These are phyloP conservation scores for Andrena minutula DNA, from an alignment of 2,888 invertebrate species.

Conservation along the genomic window DNA sequence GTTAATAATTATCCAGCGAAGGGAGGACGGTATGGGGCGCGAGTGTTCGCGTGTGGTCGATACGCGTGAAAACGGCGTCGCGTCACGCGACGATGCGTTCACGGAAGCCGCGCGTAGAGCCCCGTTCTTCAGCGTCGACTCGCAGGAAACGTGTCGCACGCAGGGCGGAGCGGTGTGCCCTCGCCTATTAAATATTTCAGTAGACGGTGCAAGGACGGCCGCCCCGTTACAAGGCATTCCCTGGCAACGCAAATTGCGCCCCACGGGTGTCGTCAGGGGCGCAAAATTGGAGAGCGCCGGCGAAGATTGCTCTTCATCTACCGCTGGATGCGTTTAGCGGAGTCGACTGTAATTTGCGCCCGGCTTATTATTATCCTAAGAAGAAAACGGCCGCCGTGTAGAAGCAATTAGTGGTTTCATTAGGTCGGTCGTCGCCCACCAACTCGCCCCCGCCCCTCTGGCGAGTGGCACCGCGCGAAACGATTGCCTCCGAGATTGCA, in stretches of 20 bases:
- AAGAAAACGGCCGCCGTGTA: conserved; percentile 45
- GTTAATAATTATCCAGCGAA: conserved; percentile 7
- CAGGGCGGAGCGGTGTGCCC: conserved; percentile 12
- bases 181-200: conserved; percentile 66
- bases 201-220: conserved; percentile 30
- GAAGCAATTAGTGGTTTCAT: conserved; percentile 61
- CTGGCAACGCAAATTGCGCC: conserved; percentile 74
- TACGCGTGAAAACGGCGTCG: conserved; percentile 6
- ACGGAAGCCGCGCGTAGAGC: conserved; percentile 13
- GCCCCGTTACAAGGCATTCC: conserved; percentile 50
- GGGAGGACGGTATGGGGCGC: background rate
- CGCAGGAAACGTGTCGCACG: background rate
- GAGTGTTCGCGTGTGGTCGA: conserved; percentile 34
- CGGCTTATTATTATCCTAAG: conserved; percentile 62
- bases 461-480: conserved; percentile 8
- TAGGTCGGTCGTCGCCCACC: background rate
- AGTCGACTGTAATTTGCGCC: conserved; percentile 56
- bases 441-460: conserved; percentile 7
- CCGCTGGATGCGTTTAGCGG: conserved; percentile 61
- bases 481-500: conserved; percentile 27
- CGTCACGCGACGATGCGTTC: conserved; percentile 28
- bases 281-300: conserved; percentile 73
- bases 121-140: background rate
- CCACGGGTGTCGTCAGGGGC: conserved; percentile 66
- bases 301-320: conserved; percentile 70